Evolutionary conservation across 2,888 invertebrate species (phyloP).

Genomic region (Macroteleia sp.): DNA sequence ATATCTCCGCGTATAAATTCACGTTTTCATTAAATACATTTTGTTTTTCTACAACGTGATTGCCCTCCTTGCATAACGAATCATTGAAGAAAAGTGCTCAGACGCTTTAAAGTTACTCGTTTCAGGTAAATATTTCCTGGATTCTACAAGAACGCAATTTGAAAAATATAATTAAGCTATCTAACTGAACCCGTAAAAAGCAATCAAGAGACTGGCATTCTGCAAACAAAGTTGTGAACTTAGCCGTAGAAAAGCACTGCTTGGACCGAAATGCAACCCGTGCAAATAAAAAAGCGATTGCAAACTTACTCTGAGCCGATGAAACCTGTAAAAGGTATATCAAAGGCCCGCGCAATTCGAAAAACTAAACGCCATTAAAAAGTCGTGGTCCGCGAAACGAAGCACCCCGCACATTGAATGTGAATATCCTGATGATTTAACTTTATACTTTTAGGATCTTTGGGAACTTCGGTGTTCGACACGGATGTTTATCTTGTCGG

Average conservation of each 20-base stretch:
- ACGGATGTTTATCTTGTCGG: constrained; percentile 97
- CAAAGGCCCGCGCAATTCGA: constrained; percentile 6
- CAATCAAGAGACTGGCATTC: not conserved
- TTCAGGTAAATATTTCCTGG: too few species aligned
- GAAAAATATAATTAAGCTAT: not conserved
- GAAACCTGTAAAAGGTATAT: constrained; percentile 10
- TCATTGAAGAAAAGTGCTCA: too few species aligned
- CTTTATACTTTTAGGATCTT: constrained; percentile 84
- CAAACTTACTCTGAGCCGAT: not conserved
- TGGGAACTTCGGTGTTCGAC: constrained; percentile 96
- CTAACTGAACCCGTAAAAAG: not conserved
- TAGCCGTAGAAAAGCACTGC: not conserved
- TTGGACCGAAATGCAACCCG: not conserved
- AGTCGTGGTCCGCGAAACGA: constrained; percentile 3
- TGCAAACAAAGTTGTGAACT: not conserved
- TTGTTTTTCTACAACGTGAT: too few species aligned
- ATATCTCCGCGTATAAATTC: too few species aligned
- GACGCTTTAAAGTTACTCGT: too few species aligned
- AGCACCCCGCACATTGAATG: constrained; percentile 10
- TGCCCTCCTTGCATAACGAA: too few species aligned
- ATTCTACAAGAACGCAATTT: too few species aligned
- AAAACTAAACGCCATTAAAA: constrained; percentile 20
- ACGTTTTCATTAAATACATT: too few species aligned
- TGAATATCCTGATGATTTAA: constrained; percentile 43
- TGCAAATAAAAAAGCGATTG: not conserved